These are phyloP conservation scores for Leuctra nigra DNA, from an alignment of 2,888 invertebrate species.

Conservation along the genomic window DNA sequence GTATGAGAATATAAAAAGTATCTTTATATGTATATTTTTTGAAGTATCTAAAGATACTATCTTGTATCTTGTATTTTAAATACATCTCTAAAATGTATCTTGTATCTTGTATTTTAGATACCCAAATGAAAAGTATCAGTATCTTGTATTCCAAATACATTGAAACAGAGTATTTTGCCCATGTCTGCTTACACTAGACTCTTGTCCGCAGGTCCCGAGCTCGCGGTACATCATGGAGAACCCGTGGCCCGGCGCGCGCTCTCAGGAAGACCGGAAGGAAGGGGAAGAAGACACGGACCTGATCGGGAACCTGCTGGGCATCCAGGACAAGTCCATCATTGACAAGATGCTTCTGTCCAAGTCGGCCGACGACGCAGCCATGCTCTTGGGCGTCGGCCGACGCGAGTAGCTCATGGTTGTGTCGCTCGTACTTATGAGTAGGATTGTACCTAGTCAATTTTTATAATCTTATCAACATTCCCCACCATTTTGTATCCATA, in stretches of 20 bases:
- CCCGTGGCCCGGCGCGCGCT: slow-evolving; percentile 34
- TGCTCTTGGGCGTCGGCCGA: slow-evolving; percentile 66
- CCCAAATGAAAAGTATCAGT: too few species aligned
- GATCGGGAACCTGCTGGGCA: slow-evolving; percentile 83
- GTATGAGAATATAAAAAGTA: too few species aligned
- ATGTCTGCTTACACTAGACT: too few species aligned
- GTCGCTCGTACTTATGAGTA: not conserved
- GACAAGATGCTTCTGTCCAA: slow-evolving; percentile 72
- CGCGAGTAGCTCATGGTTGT: not conserved
- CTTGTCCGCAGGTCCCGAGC: not conserved
- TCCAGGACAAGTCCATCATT: slow-evolving; percentile 76
- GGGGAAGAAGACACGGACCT: slow-evolving; percentile 49
- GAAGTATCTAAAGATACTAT: too few species aligned
- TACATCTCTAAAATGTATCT: too few species aligned
- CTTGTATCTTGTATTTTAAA: too few species aligned
- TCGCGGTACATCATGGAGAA: slow-evolving; percentile 15
- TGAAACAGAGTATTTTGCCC: too few species aligned
- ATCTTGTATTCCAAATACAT: too few species aligned
- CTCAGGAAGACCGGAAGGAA: slow-evolving; percentile 43
- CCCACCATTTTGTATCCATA: not conserved
- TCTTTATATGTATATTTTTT: too few species aligned
- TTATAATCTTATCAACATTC: not conserved
- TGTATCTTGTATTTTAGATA: too few species aligned
- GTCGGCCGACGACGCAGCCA: slow-evolving; percentile 78
- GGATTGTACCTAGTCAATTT: not conserved